Base-by-base conservation (phyloP, 2,797 vertebrate genomes). In the Neosalanx taihuensis region DNA sequence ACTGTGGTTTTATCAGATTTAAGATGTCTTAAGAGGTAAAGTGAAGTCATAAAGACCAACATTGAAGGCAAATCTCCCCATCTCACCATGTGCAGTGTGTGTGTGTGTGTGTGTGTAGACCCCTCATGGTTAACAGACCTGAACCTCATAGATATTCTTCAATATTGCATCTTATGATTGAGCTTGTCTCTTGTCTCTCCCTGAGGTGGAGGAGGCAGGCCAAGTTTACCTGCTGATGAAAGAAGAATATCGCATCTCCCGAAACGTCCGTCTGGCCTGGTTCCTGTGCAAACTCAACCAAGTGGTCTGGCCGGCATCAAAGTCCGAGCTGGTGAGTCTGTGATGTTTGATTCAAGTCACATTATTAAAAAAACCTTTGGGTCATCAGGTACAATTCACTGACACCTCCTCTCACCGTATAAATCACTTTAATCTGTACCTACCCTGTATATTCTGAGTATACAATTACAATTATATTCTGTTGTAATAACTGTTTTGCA, bases 151-250 rank as follows among this genome's bases (percentile, higher is more conserved):
- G 60, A 1, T 46, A 15, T 17, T 26, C 13, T 64, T 23, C 37
- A 29, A 60, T 37, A 20, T 7, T 49, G 13, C 18, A 5, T 1
- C 15, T 3, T n/a, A 31, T 57, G 33, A 41, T 30, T 70, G 6
- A 37, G 6, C n/a, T 17, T n/a, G 29, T 62, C 10, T 30, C 56
- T n/a, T 57, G 46, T 75, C 0, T 67, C 12, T 1, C 67, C 15
- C 5, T 51, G 60, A 99, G 97, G 93, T 98, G 87, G 95, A 98
- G 89, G 97, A 98, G 89, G 97, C 97, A 1, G 95, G 96, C 26
- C 97, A 98, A 13, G 96, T 98, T 71, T 98, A 94, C 85, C 92
- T 99, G 57, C 89, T 98, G 83, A 98, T 98, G 97, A 98, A 95
- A 81, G 96, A 98, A 68, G 95, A 97, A 79, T 96, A 97, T 72